Evolutionary conservation across 1,140 invertebrate genomes (phyloP).

Genomic region (Cephus cinctus): DNA sequence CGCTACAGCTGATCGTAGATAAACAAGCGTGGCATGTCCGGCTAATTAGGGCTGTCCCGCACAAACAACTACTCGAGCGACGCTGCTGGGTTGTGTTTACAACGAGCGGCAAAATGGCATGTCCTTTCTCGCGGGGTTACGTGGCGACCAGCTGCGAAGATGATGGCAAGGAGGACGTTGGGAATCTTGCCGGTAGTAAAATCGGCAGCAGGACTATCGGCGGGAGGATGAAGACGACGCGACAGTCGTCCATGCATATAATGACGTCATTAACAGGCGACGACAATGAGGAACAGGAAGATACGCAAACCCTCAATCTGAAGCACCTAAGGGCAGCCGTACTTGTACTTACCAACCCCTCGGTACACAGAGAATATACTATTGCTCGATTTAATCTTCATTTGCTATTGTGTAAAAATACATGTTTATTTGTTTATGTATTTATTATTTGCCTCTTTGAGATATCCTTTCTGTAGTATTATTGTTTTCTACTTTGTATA

Average conservation of each 20-base stretch:
- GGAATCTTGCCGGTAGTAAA: too few relatives aligned
- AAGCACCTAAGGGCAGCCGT: conserved; percentile 61
- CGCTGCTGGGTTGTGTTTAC: not conserved
- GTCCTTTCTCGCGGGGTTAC: conserved; percentile 45
- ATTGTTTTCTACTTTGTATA: too few relatives aligned
- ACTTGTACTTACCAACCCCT: conserved; percentile 58
- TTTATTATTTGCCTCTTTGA: too few relatives aligned
- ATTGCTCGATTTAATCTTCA: too few relatives aligned
- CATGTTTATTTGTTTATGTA: too few relatives aligned
- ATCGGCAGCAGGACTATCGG: conserved; percentile 11
- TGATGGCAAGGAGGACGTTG: conserved; percentile 1
- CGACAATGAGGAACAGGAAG: conserved; percentile 55
- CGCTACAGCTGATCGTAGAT: conserved; percentile 24
- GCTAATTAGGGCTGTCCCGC: conserved; percentile 6
- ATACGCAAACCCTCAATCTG: conserved; percentile 59
- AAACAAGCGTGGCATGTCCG: conserved; percentile 13
- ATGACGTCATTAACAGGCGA: conserved; percentile 45
- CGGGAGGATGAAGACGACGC: conserved; percentile 38
- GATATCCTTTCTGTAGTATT: too few relatives aligned
- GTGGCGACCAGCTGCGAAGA: conserved; percentile 30
- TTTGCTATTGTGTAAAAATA: too few relatives aligned
- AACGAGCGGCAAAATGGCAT: conserved; percentile 41
- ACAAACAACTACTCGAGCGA: not conserved
- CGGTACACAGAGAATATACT: conserved; percentile 57
- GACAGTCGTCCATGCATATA: conserved; percentile 57